Conservation (phyloP, 2,797 vertebrate species). For the Hydrocynus forskahlii region DNA sequence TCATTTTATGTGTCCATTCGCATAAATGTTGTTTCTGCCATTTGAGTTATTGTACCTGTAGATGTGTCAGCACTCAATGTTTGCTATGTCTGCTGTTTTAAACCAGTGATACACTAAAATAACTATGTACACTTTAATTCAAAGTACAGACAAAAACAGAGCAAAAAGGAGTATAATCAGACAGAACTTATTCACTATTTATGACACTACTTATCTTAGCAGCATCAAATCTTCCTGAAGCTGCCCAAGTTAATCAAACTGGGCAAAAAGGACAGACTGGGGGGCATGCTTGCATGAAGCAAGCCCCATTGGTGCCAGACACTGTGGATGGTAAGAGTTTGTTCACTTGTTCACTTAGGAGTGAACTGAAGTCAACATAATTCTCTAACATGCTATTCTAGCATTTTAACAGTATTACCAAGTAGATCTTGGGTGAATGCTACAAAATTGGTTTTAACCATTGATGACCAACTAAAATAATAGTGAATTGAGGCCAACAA, state of each 20-base stretch:
- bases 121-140: not conserved
- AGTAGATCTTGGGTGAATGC: not conserved
- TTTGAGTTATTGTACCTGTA: constrained; percentile 8
- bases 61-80: not conserved
- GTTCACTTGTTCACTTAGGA: not conserved
- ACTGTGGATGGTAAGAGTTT: constrained; percentile 70
- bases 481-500: too few relatives aligned
- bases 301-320: constrained; percentile 61
- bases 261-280: constrained; percentile 51
- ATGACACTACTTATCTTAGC: constrained; percentile 63
- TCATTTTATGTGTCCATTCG: constrained; percentile 12
- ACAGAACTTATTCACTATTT: constrained; percentile 33
- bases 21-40: constrained; percentile 4
- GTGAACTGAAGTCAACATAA: not conserved
- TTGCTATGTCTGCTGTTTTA: not conserved
- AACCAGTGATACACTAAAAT: not conserved
- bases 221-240: constrained; percentile 61
- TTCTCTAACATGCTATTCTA: not conserved
- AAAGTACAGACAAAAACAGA: not conserved
- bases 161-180: not conserved
- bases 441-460: not conserved
- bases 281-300: constrained; percentile 56
- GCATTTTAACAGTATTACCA: not conserved
- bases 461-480: too few relatives aligned
- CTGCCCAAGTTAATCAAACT: constrained; percentile 55